phyloP scores from a whole-genome alignment of 2,888 invertebrate species.

The Leucoma salicis region DNA sequence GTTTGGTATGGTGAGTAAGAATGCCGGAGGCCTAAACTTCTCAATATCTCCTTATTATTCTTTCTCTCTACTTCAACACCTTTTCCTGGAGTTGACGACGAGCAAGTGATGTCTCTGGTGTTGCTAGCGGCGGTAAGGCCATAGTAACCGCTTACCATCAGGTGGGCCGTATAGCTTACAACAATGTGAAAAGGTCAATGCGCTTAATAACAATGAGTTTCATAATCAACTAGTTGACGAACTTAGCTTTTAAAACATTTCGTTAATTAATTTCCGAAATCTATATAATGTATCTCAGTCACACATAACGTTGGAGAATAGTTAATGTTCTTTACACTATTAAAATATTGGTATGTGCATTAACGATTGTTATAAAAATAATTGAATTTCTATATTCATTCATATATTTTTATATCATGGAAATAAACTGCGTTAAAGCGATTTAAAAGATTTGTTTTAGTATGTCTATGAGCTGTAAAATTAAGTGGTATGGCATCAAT shows the following conservation, averaged over 20 bases:
- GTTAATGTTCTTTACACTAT: neutral
- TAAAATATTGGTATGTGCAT: constrained; percentile 26
- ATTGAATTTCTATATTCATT: constrained; percentile 1
- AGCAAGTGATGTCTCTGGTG: too few species aligned
- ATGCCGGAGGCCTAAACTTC: too few species aligned
- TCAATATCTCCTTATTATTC: too few species aligned
- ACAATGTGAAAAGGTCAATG: too few species aligned
- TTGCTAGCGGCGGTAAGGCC: too few species aligned
- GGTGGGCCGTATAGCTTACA: too few species aligned
- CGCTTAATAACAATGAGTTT: too few species aligned
- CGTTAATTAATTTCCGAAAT: neutral
- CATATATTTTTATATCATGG: constrained; percentile 5
- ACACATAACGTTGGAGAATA: neutral
- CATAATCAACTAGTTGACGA: too few species aligned
- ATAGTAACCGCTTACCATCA: too few species aligned
- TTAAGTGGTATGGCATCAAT: constrained; percentile 7
- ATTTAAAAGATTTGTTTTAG: constrained; percentile 18
- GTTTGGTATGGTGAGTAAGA: too few species aligned
- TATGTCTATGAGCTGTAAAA: constrained; percentile 9
- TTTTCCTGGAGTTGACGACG: too few species aligned
- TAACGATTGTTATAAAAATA: constrained; percentile 9
- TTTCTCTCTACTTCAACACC: too few species aligned
- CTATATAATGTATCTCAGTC: constrained; percentile 15
- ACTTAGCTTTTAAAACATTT: neutral
- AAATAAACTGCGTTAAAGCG: neutral